Conservation (phyloP, 2,888 invertebrate species). For the Eilema depressum region DNA sequence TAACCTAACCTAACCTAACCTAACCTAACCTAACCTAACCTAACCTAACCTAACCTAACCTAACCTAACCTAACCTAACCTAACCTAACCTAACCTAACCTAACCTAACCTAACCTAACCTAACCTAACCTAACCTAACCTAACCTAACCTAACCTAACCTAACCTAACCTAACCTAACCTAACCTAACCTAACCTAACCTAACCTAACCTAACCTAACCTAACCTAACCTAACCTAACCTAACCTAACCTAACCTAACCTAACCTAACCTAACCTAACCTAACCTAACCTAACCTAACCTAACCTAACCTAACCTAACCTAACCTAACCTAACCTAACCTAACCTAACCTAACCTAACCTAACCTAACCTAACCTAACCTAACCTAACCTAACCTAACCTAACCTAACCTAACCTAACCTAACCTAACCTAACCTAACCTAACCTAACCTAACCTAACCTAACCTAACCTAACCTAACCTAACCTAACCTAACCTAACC, state of each 20-base stretch:
- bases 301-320: conserved; percentile 1
- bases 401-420: conserved; percentile 24
- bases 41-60: conserved; percentile 44
- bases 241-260: conserved; percentile 20
- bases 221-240: conserved; percentile 35
- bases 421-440: conserved; percentile 17
- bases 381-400: conserved; percentile 37
- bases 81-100: conserved; percentile 33
- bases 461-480: conserved; percentile 17
- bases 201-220: conserved; percentile 26
- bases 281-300: conserved; percentile 12
- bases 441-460: conserved; percentile 17
- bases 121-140: conserved; percentile 24
- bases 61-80: conserved; percentile 42
- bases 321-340: conserved; percentile 22
- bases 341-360: conserved; percentile 23
- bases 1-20: conserved; percentile 46
- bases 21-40: conserved; percentile 45
- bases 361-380: conserved; percentile 20
- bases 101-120: conserved; percentile 29
- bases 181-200: conserved; percentile 35
- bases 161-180: conserved; percentile 33
- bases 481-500: conserved; percentile 17
- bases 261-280: conserved; percentile 19
- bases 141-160: conserved; percentile 25